Base-by-base conservation (phyloP, 2,888 invertebrate genomes). In the Ophraella communa region DNA sequence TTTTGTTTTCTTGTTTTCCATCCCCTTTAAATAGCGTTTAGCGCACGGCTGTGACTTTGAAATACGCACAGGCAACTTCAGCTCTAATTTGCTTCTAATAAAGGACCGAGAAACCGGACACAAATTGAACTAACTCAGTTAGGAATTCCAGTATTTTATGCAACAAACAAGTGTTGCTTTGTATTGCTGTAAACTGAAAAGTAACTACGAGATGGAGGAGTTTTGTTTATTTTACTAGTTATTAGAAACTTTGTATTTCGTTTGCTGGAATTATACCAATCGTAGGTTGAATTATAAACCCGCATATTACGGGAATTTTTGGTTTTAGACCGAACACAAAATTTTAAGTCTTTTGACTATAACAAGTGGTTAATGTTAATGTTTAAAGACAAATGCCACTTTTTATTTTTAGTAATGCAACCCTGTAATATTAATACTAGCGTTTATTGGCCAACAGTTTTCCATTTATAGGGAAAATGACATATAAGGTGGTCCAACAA, bases 81-180 rank as follows among this genome's bases (percentile, higher is more conserved):
- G 23, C 42, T 56, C 51, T 62, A 51, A 56, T 56, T 51, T 39
- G 33, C 49, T 56, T 55, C 56, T 62, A 58, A 58, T 58, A 58
- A 58, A 58, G 24, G 52, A 52, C 20, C 30, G 45, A 18, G 18
- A 30, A 53, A 21, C 35, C 21, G 53, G 45, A 44, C 52, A 53
- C 30, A 39, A 51, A 51, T 60, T 30, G 30, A 54, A 23, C 39
- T 44, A 55, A 53, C 33, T 54, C 47, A 23, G 54, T 47, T 60
- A 45, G 47, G 47, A 47, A 62, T 53, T 45, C 44, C 33, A 45
- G 21, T 21, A 53, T 60, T 60, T 58, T 51, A 51, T 42, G 51
- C 49, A 58, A 23, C 51, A 58, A 58, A 58, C 58, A 49, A 58
- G 58, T 58, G 58, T 30, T 44, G 44, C 44, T 54, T 42, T 54